Evolutionary conservation across 2,113 vertebrate species (phyloP).

Genomic region (Perognathus longimembris): DNA sequence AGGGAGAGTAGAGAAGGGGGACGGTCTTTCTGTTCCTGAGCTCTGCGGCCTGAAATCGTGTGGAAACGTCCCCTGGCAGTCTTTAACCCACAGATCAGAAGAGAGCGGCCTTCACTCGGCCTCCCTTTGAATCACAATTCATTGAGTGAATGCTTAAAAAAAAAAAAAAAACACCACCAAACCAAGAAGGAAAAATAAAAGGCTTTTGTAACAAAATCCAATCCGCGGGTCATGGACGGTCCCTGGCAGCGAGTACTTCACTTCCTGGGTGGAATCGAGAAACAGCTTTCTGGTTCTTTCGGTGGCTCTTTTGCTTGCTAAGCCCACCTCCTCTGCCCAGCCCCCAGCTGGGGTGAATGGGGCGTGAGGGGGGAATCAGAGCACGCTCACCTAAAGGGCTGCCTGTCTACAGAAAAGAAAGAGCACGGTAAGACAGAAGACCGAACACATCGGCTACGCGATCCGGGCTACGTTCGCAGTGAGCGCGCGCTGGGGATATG

Average conservation of each 20-base stretch:
- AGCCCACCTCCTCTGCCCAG: too few relatives aligned
- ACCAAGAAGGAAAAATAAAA: neutral
- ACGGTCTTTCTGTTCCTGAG: neutral
- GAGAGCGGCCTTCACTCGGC: slow-evolving; percentile 31
- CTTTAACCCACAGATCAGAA: neutral
- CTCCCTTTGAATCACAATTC: slow-evolving; percentile 67
- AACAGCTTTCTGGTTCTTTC: neutral
- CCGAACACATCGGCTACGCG: too few relatives aligned
- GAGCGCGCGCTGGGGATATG: too few relatives aligned
- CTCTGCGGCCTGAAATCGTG: too few relatives aligned
- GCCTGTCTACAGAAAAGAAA: neutral
- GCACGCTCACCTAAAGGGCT: too few relatives aligned
- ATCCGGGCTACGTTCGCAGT: too few relatives aligned
- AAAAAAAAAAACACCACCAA: neutral
- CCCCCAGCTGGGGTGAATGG: too few relatives aligned
- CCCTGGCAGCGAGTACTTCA: too few relatives aligned
- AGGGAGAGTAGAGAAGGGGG: neutral
- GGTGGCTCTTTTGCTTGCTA: too few relatives aligned
- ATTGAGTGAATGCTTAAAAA: neutral
- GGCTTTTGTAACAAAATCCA: neutral
- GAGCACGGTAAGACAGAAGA: too few relatives aligned
- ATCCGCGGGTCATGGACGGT: too few relatives aligned
- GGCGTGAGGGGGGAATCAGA: too few relatives aligned
- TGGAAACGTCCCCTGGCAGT: neutral
- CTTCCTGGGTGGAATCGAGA: neutral